Evolutionary conservation across 2,888 invertebrate genomes (phyloP).

Genomic region (Odontocolon sp.): DNA sequence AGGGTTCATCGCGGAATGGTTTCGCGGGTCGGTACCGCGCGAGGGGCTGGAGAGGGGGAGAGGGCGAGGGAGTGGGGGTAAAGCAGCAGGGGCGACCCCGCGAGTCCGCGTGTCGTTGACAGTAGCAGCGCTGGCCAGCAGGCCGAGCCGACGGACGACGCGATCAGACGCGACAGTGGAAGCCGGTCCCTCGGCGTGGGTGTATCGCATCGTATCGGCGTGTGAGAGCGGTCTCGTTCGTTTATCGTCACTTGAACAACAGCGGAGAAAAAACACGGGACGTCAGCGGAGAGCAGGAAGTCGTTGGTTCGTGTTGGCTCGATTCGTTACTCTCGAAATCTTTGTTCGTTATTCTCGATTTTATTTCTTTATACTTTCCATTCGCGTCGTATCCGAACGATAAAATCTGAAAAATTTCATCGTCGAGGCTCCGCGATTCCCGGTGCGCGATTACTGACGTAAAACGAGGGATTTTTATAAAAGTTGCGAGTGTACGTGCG

Average conservation of each 20-base stretch:
- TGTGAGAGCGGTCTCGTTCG: neutral
- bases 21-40: slow-evolving; percentile 30
- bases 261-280: too few species aligned
- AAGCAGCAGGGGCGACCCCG: slow-evolving; percentile 48
- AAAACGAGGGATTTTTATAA: neutral
- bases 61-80: neutral
- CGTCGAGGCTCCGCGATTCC: neutral
- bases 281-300: too few species aligned
- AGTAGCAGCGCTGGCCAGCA: slow-evolving; percentile 64
- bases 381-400: too few species aligned
- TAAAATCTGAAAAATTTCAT: too few species aligned
- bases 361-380: too few species aligned
- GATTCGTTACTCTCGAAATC: too few species aligned
- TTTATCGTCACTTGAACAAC: neutral
- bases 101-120: slow-evolving; percentile 72
- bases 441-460: neutral
- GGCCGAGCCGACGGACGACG: slow-evolving; percentile 54
- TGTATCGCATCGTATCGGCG: slow-evolving; percentile 57
- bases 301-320: neutral
- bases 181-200: slow-evolving; percentile 71
- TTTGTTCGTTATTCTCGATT: too few species aligned
- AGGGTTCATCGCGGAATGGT: slow-evolving; percentile 9
- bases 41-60: slow-evolving; percentile 36
- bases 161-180: slow-evolving; percentile 68
- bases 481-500: slow-evolving; percentile 11